Base-by-base conservation (phyloP, 2,888 invertebrate species). In the Caenorhabditis panamensis region DNA sequence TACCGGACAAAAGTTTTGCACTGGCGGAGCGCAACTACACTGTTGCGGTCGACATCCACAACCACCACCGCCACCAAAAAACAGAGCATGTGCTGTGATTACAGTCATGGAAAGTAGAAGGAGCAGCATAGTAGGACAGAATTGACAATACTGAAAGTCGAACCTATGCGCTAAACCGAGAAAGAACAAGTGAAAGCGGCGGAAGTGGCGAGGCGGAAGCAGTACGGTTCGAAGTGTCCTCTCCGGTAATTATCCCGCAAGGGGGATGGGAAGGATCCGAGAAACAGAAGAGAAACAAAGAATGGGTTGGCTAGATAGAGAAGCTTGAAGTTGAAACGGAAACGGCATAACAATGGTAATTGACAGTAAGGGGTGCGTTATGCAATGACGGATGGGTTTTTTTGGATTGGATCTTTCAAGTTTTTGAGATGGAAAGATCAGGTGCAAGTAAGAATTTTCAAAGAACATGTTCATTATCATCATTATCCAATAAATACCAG, bases 31-130 rank as follows among this genome's bases (percentile, higher is more conserved):
- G 49, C 66, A 71, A 18, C 61, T 28, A 47, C 71, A 71, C 26
- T 58, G 61, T n/a, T 61, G 64, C 8, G 78, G 64, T 6, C 64
- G 28, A 20, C 64, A 64, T 11, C 64, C 69, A 59, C 69, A 71
- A 8, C 71, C 78, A 11, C 66, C 71, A 9, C 77, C 63, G 6
- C 61, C 71, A n/a, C 61, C 54, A 47, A 66, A 75, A 24, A 75
- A 75, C 20, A 75, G n/a, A 1, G 36, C 49, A 16, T 67, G 22
- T 13, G 58, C 47, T 0, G 44, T 6, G 1, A 59, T 11, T 2
- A 41, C 0, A 26, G 62, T 62, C 61, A 58, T 73, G 63, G 72
- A 18, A 47, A 22, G 6, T 26, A 73, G 8, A 0, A 72, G 20
- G 36, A 73, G n/a, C 26, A 61, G 4, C 3, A 11, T 18, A 18